A percentile compares a stretch with the other conserved stretches of the same genome.
phyloP scores from a whole-genome alignment of 2,888 invertebrate genomes.

The Epirrhoe tristata region DNA sequence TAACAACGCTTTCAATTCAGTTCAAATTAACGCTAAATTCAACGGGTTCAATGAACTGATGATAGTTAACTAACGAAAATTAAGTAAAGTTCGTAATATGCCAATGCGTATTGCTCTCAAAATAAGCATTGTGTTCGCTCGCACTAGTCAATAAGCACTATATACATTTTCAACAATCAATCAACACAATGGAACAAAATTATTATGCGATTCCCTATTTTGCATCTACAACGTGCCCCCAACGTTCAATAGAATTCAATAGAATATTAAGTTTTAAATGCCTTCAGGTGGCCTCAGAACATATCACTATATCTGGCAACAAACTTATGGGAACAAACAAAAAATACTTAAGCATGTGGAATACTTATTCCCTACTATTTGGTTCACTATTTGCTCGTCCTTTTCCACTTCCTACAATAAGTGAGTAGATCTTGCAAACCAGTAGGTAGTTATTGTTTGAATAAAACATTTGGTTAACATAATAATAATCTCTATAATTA shows the following conservation, averaged over 20 bases:
- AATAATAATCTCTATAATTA: not conserved
- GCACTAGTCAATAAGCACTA: not conserved
- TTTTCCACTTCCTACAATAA: not conserved
- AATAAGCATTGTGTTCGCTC: not conserved
- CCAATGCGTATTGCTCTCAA: not conserved
- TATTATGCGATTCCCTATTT: not conserved
- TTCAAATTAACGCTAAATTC: constrained; percentile 3
- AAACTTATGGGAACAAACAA: no score
- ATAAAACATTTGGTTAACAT: not conserved
- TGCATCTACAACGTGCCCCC: not conserved
- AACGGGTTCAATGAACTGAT: constrained; percentile 1
- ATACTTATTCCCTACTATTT: no score
- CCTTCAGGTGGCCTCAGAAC: no score
- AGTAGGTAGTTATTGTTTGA: not conserved
- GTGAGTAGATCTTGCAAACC: not conserved
- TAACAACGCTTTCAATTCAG: constrained; percentile 1
- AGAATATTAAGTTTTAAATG: no score
- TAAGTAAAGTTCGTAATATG: not conserved
- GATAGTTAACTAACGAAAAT: not conserved
- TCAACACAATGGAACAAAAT: not conserved
- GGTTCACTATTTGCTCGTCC: no score
- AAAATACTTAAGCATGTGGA: no score
- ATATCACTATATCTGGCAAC: no score
- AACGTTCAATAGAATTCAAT: no score
- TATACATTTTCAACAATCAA: not conserved